Evolutionary conservation across 2,113 vertebrate species (phyloP), one percentile per base, ranked within the genome.

Genomic region (Chamaetylas fuelleborni): DNA sequence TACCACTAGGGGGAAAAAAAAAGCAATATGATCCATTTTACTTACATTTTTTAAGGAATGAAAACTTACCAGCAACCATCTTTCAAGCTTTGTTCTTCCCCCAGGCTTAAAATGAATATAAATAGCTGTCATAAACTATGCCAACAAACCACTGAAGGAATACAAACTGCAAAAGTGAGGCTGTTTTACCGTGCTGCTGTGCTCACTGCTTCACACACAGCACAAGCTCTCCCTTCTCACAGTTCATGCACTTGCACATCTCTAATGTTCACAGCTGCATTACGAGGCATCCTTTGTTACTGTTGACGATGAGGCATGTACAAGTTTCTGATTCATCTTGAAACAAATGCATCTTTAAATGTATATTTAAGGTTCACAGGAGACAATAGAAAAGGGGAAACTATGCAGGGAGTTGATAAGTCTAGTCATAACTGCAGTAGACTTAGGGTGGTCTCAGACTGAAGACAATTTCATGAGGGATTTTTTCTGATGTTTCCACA

Each of bases 241-340:
- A 4, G 16, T 3, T 28, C 26, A n/a, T 2, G 1, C 2, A 1
- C 2, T 2, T 2, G 1, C 48, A 18, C 0, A 0, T 19, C 34
- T 81, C 8, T 12, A 50, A 33, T 28, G 16, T 26, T 43, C 67
- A 69, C 72, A 72, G 17, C 23, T 53, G 23, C 15, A 4, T 23
- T 34, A 9, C 31, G 86, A 81, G 89, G 3, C 33, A 54, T n/a
- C 47, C 73, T 48, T 42, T 4, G 13, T 53, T 90, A 14, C 18
- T 72, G 5, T 8, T 58, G n/a, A 58, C 45, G 64, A 58, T 38
- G 13, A 10, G 23, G 6, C 28, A 62, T 9, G 15, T 34, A 38
- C n/a, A 54, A 33, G 53, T 69, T 74, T 58, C 31, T 79, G 51
- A 65, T 50, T 70, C 48, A 50, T 47, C 40, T 58, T 80, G 24